Evolutionary conservation across 1,140 invertebrate genomes (phyloP).

Genomic region (Drosophila nasuta): DNA sequence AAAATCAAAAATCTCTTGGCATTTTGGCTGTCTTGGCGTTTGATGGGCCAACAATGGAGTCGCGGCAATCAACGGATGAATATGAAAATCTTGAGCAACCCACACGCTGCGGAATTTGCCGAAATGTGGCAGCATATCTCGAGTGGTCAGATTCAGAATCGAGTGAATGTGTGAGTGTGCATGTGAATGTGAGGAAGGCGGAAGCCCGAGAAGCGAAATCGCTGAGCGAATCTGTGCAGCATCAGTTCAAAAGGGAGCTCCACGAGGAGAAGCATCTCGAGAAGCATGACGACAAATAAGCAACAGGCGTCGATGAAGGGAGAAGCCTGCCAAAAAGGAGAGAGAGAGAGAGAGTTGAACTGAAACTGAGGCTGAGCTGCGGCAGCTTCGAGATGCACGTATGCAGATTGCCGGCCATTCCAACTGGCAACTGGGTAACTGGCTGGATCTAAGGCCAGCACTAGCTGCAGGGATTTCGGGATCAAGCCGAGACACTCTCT

Average conservation of each 20-base stretch:
- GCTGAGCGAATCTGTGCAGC: slow-evolving; percentile 35
- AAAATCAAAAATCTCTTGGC: slow-evolving; percentile 34
- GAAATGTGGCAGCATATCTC: slow-evolving; percentile 20
- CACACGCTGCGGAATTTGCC: slow-evolving; percentile 53
- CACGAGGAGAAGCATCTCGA: slow-evolving; percentile 35
- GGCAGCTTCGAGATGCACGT: slow-evolving; percentile 77
- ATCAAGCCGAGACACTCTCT: slow-evolving; percentile 53
- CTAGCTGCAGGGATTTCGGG: slow-evolving; percentile 51
- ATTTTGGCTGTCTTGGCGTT: slow-evolving; percentile 43
- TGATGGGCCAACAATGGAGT: slow-evolving; percentile 48
- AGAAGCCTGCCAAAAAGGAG: not conserved
- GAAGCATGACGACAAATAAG: slow-evolving; percentile 37
- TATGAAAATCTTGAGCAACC: slow-evolving; percentile 42
- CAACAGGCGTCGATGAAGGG: slow-evolving; percentile 46
- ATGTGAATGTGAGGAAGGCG: slow-evolving; percentile 28
- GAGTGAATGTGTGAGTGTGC: slow-evolving; percentile 11
- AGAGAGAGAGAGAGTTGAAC: too few species aligned
- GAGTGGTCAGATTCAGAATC: slow-evolving; percentile 45
- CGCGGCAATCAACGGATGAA: slow-evolving; percentile 27
- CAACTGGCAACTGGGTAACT: slow-evolving; percentile 38
- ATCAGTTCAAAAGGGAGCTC: slow-evolving; percentile 43
- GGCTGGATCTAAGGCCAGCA: slow-evolving; percentile 35
- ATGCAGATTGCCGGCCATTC: slow-evolving; percentile 78
- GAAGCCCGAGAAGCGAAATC: slow-evolving; percentile 43
- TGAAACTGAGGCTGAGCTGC: slow-evolving; percentile 13